These are phyloP conservation scores for Myotis planiceps DNA, from an alignment of 2,797 vertebrate genomes.

Conservation along the genomic window DNA sequence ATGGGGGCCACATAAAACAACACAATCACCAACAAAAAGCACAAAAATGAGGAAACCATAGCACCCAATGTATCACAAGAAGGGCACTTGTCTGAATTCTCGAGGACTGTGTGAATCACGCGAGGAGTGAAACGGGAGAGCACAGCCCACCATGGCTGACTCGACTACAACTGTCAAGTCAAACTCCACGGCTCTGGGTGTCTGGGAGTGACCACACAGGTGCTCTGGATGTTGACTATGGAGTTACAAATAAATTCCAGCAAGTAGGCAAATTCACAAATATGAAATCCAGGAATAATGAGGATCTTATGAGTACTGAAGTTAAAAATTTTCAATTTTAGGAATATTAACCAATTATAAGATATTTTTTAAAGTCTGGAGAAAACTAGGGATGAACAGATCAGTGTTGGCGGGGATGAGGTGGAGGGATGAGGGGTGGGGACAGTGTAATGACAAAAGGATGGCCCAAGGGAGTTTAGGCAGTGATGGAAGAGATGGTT, in stretches of 20 bases:
- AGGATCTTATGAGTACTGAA: background rate
- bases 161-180: background rate
- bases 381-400: background rate
- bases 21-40: background rate
- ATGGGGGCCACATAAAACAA: background rate
- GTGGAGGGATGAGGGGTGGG: background rate
- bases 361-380: background rate
- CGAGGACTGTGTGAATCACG: background rate
- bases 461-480: background rate
- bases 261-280: background rate
- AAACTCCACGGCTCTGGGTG: background rate
- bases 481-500: background rate
- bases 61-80: background rate
- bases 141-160: background rate
- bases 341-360: background rate
- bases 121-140: accelerated
- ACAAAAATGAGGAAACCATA: background rate
- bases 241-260: background rate
- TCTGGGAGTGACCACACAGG: background rate
- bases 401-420: background rate
- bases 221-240: too few relatives aligned
- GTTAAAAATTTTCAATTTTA: background rate
- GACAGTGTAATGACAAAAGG: accelerated
- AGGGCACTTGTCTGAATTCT: background rate
- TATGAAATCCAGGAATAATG: background rate